phyloP scores from a whole-genome alignment of 2,113 vertebrate species.

The Corythornis madagascariensis region DNA sequence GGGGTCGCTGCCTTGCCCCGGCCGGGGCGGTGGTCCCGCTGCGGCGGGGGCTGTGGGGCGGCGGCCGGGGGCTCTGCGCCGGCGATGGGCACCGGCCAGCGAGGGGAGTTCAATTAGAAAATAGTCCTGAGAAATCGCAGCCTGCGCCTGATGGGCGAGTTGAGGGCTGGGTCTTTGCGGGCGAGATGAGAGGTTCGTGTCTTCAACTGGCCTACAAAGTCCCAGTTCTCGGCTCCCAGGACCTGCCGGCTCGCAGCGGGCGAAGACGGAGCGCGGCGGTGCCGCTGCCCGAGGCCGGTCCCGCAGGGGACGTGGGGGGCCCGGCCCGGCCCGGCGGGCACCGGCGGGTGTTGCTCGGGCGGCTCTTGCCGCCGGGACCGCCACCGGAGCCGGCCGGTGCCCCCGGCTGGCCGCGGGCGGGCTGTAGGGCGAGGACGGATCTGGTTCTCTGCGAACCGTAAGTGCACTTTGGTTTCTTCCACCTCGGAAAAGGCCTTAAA shows the following conservation, averaged over 20 bases:
- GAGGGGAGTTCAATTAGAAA: neutral
- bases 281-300: neutral
- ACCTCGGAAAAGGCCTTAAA: neutral
- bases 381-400: neutral
- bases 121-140: neutral
- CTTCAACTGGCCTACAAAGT: conserved; percentile 99
- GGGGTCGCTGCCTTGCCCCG: neutral
- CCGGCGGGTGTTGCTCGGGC: neutral
- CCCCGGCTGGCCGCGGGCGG: neutral
- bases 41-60: neutral
- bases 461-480: neutral
- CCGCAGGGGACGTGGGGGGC: neutral
- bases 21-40: neutral
- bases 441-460: conserved; percentile 3
- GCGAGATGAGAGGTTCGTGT: conserved; percentile 92
- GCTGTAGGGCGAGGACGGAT: neutral
- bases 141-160: conserved; percentile 71
- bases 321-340: neutral
- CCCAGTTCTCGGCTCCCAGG: conserved; percentile 91
- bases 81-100: neutral
- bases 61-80: neutral
- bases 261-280: conserved; percentile 13
- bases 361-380: neutral
- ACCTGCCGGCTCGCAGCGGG: conserved; percentile 32
- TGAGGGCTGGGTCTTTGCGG: conserved; percentile 97